Conservation (phyloP, 92 coral and sea anemone genomes). For the Actinernus sp. region DNA sequence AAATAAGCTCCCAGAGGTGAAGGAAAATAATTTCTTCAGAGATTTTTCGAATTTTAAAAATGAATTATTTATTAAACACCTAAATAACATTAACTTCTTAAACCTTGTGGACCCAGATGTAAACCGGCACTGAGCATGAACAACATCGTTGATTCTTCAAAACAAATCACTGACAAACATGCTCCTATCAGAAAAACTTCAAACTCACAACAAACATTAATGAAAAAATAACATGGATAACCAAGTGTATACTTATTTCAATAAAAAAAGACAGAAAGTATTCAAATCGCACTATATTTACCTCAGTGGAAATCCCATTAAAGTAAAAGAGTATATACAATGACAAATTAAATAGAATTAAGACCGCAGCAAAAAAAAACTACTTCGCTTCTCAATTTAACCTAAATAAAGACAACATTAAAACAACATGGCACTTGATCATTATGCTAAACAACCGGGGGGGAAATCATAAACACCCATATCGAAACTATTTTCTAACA, state of each 20-base stretch:
- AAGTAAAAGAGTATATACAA: constrained; percentile 45
- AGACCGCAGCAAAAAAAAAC: constrained; percentile 32
- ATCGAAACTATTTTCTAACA: constrained; percentile 46
- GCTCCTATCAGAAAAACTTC: constrained; percentile 37
- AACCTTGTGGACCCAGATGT: constrained; percentile 18
- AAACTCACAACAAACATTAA: constrained; percentile 13
- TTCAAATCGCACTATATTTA: constrained; percentile 53
- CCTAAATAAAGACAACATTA: constrained; percentile 38
- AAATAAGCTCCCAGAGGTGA: too few relatives aligned
- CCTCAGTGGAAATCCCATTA: constrained; percentile 44
- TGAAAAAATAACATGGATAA: constrained; percentile 40
- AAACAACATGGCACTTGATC: constrained; percentile 53
- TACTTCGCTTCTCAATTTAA: constrained; percentile 38
- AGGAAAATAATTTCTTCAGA: constrained; percentile 43
- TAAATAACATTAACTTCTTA: constrained; percentile 37
- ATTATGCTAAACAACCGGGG: constrained; percentile 46
- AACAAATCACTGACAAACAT: constrained; percentile 30
- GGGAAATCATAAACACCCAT: constrained; percentile 32
- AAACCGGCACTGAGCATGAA: constrained; percentile 32
- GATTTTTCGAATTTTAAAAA: too few relatives aligned
- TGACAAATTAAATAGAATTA: constrained; percentile 49
- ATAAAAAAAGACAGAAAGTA: constrained; percentile 41
- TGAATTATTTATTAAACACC: constrained; percentile 44
- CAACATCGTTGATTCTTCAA: constrained; percentile 13
- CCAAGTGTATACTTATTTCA: constrained; percentile 44